phyloP scores from a whole-genome alignment of 2,797 vertebrate genomes.

The Erpetoichthys calabaricus region DNA sequence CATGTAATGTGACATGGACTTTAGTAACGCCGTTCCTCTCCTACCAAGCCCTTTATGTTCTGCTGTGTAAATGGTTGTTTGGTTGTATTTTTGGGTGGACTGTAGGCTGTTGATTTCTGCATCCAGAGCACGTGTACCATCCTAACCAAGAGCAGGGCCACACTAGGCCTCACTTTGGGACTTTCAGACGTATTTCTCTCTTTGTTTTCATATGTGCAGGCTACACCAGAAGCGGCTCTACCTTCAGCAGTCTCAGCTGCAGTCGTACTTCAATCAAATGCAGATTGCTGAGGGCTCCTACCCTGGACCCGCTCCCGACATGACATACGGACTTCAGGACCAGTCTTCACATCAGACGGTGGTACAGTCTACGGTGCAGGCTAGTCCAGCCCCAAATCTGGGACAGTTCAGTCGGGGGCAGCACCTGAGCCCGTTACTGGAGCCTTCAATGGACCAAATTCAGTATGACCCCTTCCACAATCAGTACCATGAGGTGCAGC shows the following conservation, averaged over 20 bases:
- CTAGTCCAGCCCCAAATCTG: conserved; percentile 46
- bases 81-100: too few species aligned
- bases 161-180: background rate
- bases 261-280: conserved; percentile 95
- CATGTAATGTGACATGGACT: too few species aligned
- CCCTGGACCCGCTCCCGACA: conserved; percentile 23
- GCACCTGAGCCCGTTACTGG: conserved; percentile 63
- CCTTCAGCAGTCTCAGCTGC: conserved; percentile 91
- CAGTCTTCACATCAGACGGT: conserved; percentile 22
- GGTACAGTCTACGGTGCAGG: conserved; percentile 53
- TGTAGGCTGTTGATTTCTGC: too few species aligned
- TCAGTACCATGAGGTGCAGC: conserved; percentile 44
- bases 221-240: conserved; percentile 89
- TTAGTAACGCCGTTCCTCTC: too few species aligned
- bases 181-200: background rate
- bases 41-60: too few species aligned
- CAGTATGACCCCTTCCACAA: conserved; percentile 68
- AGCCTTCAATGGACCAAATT: conserved; percentile 58
- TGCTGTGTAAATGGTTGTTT: too few species aligned
- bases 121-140: too few species aligned
- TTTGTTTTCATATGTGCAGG: conserved; percentile 39
- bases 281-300: conserved; percentile 84
- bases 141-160: too few species aligned
- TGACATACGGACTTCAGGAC: conserved; percentile 10
- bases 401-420: conserved; percentile 24